Evolutionary conservation across 2,888 invertebrate genomes (phyloP), one percentile per base, ranked within the genome.

Genomic region (Caenorhabditis auriculariae): DNA sequence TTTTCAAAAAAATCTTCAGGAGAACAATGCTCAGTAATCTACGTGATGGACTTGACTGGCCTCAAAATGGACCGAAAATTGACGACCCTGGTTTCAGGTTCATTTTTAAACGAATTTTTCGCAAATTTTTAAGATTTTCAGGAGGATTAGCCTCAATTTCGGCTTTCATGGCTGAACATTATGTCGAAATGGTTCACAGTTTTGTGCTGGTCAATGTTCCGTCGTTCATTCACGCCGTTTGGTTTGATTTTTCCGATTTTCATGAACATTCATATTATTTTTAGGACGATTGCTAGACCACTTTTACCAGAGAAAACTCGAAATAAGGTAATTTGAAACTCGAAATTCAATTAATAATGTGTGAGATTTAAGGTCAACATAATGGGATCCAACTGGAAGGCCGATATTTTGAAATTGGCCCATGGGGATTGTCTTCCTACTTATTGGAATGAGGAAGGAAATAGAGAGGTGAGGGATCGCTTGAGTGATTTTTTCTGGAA

Each of bases 131-230:
- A 7, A 41, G 7, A 9, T 41, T 74, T 42, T 61, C 62, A 27
- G 76, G 76, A 1, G 75, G 78, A 0, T 64, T 80, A 4, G 67
- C 77, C 9, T 65, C 75, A 7, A 78, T 80, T 44, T 75, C 75
- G 9, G 73, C 76, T 15, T 80, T 80, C 60, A 80, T 80, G 78
- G 63, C 71, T 23, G 74, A 74, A 42, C 74, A 74, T 54, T 76
- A 69, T 47, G 75, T 78, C 12, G 78, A 78, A 42, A 41, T 78
- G 51, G 65, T 78, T 28, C 75, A 77, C 47, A 67, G 68, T 12
- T 78, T 80, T 50, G 80, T 80, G 17, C 62, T 80, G 5, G 79
- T 80, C 45, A 76, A 74, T 46, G 80, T 74, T 7, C 80, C 80
- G 6, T 51, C 65, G 5, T 80, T 80, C 57, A 80, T 80, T 43